These are phyloP conservation scores for Drosophila biarmipes DNA, from an alignment of 1,140 invertebrate genomes.

Conservation along the genomic window DNA sequence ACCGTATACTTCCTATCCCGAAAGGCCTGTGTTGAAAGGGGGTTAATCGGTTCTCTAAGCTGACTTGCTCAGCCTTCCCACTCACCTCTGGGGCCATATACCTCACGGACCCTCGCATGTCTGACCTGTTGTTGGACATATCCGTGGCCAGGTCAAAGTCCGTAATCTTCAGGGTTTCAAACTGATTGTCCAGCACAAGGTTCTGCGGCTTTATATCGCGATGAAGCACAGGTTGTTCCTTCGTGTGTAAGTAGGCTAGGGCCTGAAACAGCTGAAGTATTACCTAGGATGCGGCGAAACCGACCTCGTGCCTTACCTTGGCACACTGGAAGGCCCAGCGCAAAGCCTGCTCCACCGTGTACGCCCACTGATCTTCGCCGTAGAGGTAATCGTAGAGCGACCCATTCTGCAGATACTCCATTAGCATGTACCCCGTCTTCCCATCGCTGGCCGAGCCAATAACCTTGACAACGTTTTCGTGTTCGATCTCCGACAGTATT, in stretches of 20 bases:
- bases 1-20: slow-evolving; percentile 8
- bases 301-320: slow-evolving; percentile 2
- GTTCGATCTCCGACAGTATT: slow-evolving; percentile 4
- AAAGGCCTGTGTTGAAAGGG: not conserved
- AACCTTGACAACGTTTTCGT: slow-evolving; percentile 19
- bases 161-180: slow-evolving; percentile 32
- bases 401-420: slow-evolving; percentile 27
- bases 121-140: slow-evolving; percentile 4
- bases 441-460: not conserved
- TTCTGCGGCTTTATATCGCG: slow-evolving; percentile 49
- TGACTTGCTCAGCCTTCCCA: not conserved
- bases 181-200: slow-evolving; percentile 16
- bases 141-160: slow-evolving; percentile 31
- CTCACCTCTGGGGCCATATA: slow-evolving; percentile 53
- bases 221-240: slow-evolving; percentile 28
- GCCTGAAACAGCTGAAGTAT: slow-evolving; percentile 14
- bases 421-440: slow-evolving; percentile 10
- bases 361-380: slow-evolving; percentile 4
- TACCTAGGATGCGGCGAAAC: not conserved
- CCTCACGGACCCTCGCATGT: slow-evolving; percentile 5
- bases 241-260: slow-evolving; percentile 22
- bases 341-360: slow-evolving; percentile 11
- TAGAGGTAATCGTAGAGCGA: slow-evolving; percentile 24
- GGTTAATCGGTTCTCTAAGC: not conserved
- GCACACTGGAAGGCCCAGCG: slow-evolving; percentile 20